These are phyloP conservation scores for Chrysemys picta DNA, from an alignment of 2,113 vertebrate species.

Conservation along the genomic window DNA sequence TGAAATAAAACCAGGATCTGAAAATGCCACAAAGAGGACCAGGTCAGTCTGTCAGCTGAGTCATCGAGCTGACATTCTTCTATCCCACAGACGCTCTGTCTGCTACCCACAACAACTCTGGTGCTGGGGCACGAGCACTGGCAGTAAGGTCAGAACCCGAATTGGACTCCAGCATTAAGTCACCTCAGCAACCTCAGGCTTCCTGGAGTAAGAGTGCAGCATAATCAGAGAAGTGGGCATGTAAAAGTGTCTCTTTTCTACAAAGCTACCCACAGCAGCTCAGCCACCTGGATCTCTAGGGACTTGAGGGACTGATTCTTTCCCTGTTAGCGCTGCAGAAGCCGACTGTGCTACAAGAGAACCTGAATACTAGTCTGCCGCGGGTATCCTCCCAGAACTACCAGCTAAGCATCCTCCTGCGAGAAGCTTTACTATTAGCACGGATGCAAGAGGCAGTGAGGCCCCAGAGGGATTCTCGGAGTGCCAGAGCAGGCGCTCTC, in stretches of 20 bases:
- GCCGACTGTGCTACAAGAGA: background rate
- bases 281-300: background rate
- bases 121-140: no score
- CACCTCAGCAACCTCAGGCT: background rate
- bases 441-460: background rate
- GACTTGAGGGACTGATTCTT: background rate
- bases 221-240: background rate
- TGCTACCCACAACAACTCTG: background rate
- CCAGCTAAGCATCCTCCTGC: background rate
- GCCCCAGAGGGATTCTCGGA: background rate
- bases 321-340: background rate
- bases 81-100: background rate
- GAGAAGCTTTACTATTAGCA: background rate
- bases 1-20: conserved; percentile 99
- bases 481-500: background rate
- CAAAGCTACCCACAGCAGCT: background rate
- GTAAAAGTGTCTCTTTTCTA: background rate
- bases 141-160: background rate
- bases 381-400: no score
- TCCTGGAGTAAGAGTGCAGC: background rate
- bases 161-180: background rate
- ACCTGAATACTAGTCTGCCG: background rate
- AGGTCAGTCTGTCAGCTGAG: background rate
- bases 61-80: background rate
- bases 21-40: background rate